Conservation (phyloP, 1,140 invertebrate genomes). For the Eulimnadia texana region DNA sequence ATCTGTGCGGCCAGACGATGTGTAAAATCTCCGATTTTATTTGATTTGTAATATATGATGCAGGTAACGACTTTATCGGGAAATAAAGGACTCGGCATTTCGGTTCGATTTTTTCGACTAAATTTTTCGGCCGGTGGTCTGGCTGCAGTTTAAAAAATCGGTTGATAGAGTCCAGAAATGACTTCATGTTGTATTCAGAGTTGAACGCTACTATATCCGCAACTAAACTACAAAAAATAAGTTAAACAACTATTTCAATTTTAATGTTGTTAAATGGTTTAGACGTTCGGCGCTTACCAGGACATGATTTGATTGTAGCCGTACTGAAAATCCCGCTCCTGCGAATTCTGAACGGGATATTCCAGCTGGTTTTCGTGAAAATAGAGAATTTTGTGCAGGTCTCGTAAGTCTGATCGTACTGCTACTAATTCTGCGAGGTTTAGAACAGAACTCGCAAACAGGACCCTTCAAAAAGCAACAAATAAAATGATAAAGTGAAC, state of each 20-base stretch:
- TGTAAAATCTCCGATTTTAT: slow-evolving; percentile 31
- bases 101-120: slow-evolving; percentile 37
- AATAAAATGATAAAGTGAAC: slow-evolving; percentile 16
- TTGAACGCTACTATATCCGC: slow-evolving; percentile 59
- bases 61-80: slow-evolving; percentile 35
- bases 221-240: slow-evolving; percentile 36
- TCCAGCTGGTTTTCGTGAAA: slow-evolving; percentile 67
- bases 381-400: slow-evolving; percentile 49
- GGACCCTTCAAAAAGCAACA: slow-evolving; percentile 27
- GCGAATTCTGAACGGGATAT: slow-evolving; percentile 49
- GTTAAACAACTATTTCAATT: neutral
- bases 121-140: slow-evolving; percentile 40
- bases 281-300: slow-evolving; percentile 39
- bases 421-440: slow-evolving; percentile 54
- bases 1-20: slow-evolving; percentile 61
- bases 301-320: slow-evolving; percentile 60
- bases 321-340: slow-evolving; percentile 59
- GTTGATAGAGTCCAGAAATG: slow-evolving; percentile 46
- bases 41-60: slow-evolving; percentile 10
- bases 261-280: neutral
- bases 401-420: slow-evolving; percentile 43
- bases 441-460: slow-evolving; percentile 57
- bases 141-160: slow-evolving; percentile 50
- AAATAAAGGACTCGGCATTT: slow-evolving; percentile 53
- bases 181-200: slow-evolving; percentile 49